Evolutionary conservation across 2,113 vertebrate species (phyloP).

Genomic region (Saccopteryx leptura): DNA sequence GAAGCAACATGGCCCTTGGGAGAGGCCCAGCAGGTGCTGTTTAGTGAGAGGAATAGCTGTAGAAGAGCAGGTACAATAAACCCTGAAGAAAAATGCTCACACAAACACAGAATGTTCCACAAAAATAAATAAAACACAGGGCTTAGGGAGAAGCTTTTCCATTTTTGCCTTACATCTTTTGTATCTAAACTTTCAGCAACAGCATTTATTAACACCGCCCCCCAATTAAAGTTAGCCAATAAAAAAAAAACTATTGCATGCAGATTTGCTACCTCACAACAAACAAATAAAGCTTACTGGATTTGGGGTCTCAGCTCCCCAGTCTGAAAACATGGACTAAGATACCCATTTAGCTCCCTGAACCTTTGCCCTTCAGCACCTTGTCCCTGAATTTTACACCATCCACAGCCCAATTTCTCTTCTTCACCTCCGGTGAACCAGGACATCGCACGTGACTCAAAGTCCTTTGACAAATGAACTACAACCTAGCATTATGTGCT

Average conservation of each 20-base stretch:
- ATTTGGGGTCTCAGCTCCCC: neutral
- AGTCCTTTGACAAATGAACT: constrained; percentile 56
- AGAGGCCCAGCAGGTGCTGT: rapidly evolving
- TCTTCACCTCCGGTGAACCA: neutral
- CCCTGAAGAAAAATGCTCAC: too few species aligned
- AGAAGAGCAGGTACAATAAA: rapidly evolving
- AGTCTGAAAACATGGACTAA: neutral
- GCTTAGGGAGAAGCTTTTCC: neutral
- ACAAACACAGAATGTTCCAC: neutral
- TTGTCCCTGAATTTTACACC: too few species aligned
- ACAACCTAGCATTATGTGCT: neutral
- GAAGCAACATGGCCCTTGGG: rapidly evolving
- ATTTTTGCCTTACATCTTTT: rapidly evolving
- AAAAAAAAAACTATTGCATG: neutral
- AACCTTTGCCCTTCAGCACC: rapidly evolving
- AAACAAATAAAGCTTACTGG: neutral
- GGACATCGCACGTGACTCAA: neutral
- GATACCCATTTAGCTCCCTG: rapidly evolving
- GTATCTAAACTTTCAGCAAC: neutral
- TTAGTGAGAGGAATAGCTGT: rapidly evolving
- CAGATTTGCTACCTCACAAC: neutral
- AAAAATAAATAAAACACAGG: neutral
- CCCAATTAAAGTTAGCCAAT: neutral
- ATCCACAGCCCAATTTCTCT: rapidly evolving
- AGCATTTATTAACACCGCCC: neutral